Conservation (phyloP, 1,140 invertebrate species). For the Lerema accius region DNA sequence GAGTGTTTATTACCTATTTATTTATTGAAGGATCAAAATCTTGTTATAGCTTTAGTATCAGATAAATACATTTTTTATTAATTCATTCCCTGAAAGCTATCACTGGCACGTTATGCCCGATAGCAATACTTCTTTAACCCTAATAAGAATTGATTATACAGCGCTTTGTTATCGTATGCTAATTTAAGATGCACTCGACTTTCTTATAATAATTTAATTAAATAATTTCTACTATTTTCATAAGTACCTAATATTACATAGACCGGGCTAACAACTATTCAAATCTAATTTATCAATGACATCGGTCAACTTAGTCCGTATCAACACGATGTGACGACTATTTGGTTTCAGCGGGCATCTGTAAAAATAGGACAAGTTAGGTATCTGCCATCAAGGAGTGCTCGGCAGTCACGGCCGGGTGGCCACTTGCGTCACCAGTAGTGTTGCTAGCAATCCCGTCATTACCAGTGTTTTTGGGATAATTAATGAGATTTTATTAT, state of each 20-base stretch:
- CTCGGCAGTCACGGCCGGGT: constrained; percentile 66
- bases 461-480: constrained; percentile 19
- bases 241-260: no score
- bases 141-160: constrained; percentile 8
- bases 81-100: constrained; percentile 1
- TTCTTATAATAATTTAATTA: no score
- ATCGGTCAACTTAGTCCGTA: constrained; percentile 9
- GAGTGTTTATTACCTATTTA: no score
- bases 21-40: not conserved
- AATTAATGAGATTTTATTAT: not conserved
- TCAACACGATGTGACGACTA: constrained; percentile 8
- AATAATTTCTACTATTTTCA: no score
- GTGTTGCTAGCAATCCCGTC: constrained; percentile 23
- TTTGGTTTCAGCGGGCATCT: constrained; percentile 53
- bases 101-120: constrained; percentile 5
- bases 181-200: not conserved
- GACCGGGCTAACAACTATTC: no score
- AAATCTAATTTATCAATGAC: constrained; percentile 9
- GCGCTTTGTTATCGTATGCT: constrained; percentile 5
- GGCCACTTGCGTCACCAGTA: constrained; percentile 63
- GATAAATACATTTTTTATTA: constrained; percentile 4
- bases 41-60: not conserved
- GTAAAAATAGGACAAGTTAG: constrained; percentile 64
- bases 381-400: constrained; percentile 67
- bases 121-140: not conserved